These are phyloP conservation scores for Ricordea florida DNA, from an alignment of 92 coral and sea anemone genomes.

Conservation along the genomic window DNA sequence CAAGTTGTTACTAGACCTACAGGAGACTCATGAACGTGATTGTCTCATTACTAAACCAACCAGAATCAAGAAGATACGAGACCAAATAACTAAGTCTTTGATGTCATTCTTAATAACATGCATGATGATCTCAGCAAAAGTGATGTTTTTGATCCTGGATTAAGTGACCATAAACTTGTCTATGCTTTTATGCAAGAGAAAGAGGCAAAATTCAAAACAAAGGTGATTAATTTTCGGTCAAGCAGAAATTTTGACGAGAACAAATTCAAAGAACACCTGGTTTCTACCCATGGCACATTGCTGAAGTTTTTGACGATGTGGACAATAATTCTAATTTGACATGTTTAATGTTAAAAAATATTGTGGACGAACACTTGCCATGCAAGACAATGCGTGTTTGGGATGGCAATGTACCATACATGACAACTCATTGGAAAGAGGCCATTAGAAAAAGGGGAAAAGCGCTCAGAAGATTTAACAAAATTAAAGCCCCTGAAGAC, in stretches of 20 bases:
- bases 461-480: slow-evolving; percentile 14
- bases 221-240: slow-evolving; percentile 22
- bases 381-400: slow-evolving; percentile 46
- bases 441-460: slow-evolving; percentile 53
- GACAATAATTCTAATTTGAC: slow-evolving; percentile 50
- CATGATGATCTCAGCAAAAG: slow-evolving; percentile 33
- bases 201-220: slow-evolving; percentile 1
- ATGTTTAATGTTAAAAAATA: slow-evolving; percentile 22
- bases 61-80: slow-evolving; percentile 25
- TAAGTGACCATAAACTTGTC: slow-evolving; percentile 56
- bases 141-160: slow-evolving; percentile 43
- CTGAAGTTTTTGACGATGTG: slow-evolving; percentile 50
- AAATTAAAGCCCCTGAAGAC: slow-evolving; percentile 25
- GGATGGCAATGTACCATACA: slow-evolving; percentile 53
- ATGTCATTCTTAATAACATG: slow-evolving; percentile 53
- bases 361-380: slow-evolving; percentile 46
- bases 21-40: slow-evolving; percentile 32
- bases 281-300: slow-evolving; percentile 59
- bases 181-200: slow-evolving; percentile 49
- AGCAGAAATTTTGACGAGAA: slow-evolving; percentile 26
- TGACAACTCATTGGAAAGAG: slow-evolving; percentile 49
- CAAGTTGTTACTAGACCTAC: slow-evolving; percentile 36
- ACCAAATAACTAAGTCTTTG: slow-evolving; percentile 29
- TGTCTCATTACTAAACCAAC: slow-evolving; percentile 50
- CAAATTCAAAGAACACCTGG: slow-evolving; percentile 20